phyloP scores from a whole-genome alignment of 35 echinoderm and acorn worm genomes.

The Apostichopus parvimensis region DNA sequence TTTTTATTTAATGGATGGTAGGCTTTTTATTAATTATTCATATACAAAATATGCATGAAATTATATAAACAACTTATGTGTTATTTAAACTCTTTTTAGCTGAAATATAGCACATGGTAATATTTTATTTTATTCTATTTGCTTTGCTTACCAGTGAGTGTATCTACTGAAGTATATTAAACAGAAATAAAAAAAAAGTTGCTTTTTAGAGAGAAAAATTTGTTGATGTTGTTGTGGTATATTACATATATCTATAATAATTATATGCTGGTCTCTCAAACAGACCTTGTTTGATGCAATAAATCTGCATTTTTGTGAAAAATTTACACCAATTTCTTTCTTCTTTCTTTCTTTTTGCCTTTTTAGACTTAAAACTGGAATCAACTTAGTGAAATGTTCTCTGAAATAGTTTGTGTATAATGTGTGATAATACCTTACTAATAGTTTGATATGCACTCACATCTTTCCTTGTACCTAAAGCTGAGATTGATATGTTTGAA shows the following conservation, averaged over 20 bases:
- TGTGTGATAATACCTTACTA: too few species aligned
- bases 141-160: background rate
- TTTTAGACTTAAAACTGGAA: too few species aligned
- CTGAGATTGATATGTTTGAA: too few species aligned
- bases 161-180: background rate
- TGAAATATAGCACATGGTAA: background rate
- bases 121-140: background rate
- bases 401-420: too few species aligned
- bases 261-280: conserved; percentile 23
- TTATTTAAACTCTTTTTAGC: background rate
- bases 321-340: background rate
- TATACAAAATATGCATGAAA: background rate
- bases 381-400: too few species aligned
- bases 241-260: conserved; percentile 32
- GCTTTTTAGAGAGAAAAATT: background rate
- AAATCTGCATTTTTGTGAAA: conserved; percentile 39
- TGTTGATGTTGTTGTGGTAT: conserved; percentile 31
- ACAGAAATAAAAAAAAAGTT: background rate
- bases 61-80: background rate
- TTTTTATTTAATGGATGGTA: background rate
- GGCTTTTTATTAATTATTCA: too few species aligned
- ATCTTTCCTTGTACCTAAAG: too few species aligned
- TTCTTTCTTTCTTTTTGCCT: background rate
- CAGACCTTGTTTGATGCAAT: conserved; percentile 41
- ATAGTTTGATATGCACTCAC: too few species aligned